Evolutionary conservation across 2,888 invertebrate genomes (phyloP), one percentile per base, ranked within the genome.

Genomic region (Anthophora plumipes): DNA sequence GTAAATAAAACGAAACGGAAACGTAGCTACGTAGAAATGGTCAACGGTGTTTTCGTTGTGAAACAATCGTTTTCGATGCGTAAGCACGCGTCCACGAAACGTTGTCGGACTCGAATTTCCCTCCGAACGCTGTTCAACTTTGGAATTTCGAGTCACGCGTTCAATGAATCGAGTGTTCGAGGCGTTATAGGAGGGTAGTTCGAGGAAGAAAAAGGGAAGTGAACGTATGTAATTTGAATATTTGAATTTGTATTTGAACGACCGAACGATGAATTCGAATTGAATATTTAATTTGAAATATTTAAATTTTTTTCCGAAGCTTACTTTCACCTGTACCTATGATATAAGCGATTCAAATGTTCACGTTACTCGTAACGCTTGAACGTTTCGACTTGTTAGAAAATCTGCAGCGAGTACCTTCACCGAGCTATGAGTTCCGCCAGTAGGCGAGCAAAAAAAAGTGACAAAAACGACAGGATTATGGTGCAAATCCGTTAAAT

Each of bases 401-500:
- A 14, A 9, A 61, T 12, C 20, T 11, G 5, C 6, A 20, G 1
- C 39, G 39, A 66, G 37, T 39, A 57, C 50, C 46, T 66, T 50
- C 50, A 12, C 43, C 8, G 7, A 22, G 69, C 41, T 14, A 22
- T 20, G 46, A 61, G 41, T 57, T 63, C n/a, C 46, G 43, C n/a
- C 39, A 20, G 43, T 22, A 37, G 12, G 55, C 50, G 12, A 25
- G 12, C n/a, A 50, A 67, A 74, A 63, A 73, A 66, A 85, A 75
- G n/a, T 50, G 39, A 25, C 52, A 67, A 61, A 77, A 77, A 71
- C 77, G n/a, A 8, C 22, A 52, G 57, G 66, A 77, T 75, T 63
- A 54, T 54, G 25, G 55, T 70, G 60, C 22, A 74, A 85, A 82
- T 82, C 76, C 82, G 85, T 85, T 85, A 84, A 85, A 85, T 77